Evolutionary conservation across 2,113 vertebrate species (phyloP).

Genomic region (Hemiprocne comata): DNA sequence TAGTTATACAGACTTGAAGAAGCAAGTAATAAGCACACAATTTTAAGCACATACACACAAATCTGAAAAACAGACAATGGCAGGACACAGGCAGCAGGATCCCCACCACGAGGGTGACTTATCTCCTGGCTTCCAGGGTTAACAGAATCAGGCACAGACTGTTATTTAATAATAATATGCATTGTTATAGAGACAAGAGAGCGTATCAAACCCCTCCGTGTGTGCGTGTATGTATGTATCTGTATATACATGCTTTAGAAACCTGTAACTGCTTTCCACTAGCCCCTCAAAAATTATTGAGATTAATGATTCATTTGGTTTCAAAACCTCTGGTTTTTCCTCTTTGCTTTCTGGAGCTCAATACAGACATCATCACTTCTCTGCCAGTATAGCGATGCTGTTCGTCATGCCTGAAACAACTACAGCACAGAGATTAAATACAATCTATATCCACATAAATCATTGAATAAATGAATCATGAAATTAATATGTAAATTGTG

Average conservation of each 20-base stretch:
- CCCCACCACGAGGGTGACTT: not conserved
- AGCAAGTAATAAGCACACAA: not conserved
- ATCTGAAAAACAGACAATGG: not conserved
- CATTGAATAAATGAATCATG: conserved; percentile 94
- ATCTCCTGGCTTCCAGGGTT: not conserved
- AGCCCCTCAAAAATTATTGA: conserved; percentile 46
- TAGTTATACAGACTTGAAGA: fast-evolving
- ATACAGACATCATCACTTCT: conserved; percentile 76
- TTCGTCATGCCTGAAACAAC: conserved; percentile 82
- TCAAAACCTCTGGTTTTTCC: conserved; percentile 47
- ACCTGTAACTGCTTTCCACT: conserved; percentile 39
- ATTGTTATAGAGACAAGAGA: not conserved
- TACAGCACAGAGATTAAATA: conserved; percentile 85
- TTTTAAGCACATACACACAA: fast-evolving
- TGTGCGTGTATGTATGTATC: not conserved
- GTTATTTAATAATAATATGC: not conserved
- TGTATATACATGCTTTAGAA: conserved; percentile 10
- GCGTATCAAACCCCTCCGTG: not conserved
- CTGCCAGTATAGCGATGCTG: conserved; percentile 65
- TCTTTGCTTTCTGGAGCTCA: conserved; percentile 50
- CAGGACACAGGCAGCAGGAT: fast-evolving
- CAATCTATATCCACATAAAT: conserved; percentile 92
- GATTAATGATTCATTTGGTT: conserved; percentile 61
- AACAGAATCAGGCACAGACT: not conserved
- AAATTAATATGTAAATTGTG: conserved; percentile 97